A percentile compares a stretch with the other conserved stretches of the same genome.
These are phyloP conservation scores for Cygnus buccinator DNA, from an alignment of 2,113 vertebrate species.

Conservation along the genomic window DNA sequence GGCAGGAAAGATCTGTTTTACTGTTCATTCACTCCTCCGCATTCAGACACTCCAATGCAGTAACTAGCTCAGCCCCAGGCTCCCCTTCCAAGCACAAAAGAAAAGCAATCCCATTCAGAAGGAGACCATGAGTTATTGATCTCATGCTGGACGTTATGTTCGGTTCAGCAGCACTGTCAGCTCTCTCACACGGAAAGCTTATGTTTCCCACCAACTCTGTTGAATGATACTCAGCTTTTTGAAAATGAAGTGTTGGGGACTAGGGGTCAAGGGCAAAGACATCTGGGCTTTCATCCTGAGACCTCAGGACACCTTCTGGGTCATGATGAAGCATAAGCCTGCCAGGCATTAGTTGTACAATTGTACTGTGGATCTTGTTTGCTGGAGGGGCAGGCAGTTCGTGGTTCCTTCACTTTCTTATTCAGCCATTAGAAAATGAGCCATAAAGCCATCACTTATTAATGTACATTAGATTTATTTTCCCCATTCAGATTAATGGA, in stretches of 20 bases:
- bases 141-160: slow-evolving; percentile 61
- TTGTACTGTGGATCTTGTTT: background rate
- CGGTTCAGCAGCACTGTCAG: slow-evolving; percentile 60
- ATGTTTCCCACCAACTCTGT: slow-evolving; percentile 59
- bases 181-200: slow-evolving; percentile 43
- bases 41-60: slow-evolving; percentile 21
- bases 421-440: slow-evolving; percentile 36
- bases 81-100: slow-evolving; percentile 67
- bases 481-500: slow-evolving; percentile 14
- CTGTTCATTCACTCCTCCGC: slow-evolving; percentile 28
- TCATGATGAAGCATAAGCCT: background rate
- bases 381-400: background rate
- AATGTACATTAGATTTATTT: slow-evolving; percentile 52
- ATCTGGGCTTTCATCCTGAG: slow-evolving; percentile 46
- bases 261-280: slow-evolving; percentile 46
- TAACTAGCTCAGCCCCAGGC: slow-evolving; percentile 62
- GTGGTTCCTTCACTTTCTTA: slow-evolving; percentile 23
- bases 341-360: background rate
- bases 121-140: slow-evolving; percentile 58
- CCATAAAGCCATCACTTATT: slow-evolving; percentile 33
- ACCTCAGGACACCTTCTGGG: background rate
- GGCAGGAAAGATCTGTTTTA: slow-evolving; percentile 18
- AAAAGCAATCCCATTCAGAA: slow-evolving; percentile 71
- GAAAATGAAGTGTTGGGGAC: slow-evolving; percentile 24
- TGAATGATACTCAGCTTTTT: slow-evolving; percentile 54